Conservation (phyloP, 2,113 vertebrate genomes). For the Centropus bengalensis region DNA sequence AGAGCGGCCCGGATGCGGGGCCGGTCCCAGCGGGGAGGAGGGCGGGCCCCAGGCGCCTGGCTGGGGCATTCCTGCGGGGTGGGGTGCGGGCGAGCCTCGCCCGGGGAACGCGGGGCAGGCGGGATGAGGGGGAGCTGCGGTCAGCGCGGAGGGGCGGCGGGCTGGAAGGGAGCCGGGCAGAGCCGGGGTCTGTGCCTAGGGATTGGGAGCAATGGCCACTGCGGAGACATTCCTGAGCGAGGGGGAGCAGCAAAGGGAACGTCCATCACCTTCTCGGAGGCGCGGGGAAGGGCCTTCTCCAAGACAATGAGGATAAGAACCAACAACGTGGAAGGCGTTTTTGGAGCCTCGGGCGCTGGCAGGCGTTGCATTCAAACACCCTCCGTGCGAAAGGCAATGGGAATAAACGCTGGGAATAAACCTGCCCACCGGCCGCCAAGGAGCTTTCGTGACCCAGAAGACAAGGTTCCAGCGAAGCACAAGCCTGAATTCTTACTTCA, state of each 20-base stretch:
- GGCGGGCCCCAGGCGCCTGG: no score
- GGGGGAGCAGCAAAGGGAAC: neutral
- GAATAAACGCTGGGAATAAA: neutral
- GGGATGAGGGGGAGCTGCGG: fast-evolving
- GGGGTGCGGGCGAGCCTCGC: no score
- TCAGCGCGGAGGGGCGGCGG: fast-evolving
- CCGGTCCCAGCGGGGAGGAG: no score
- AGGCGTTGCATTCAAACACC: neutral
- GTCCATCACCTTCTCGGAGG: neutral
- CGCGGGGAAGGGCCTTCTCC: neutral
- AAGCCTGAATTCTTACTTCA: neutral
- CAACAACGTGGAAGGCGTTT: neutral
- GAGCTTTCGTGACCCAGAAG: neutral
- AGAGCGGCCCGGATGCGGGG: no score
- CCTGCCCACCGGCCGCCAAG: fast-evolving
- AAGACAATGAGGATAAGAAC: neutral
- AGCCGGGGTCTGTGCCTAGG: fast-evolving
- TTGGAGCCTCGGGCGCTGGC: neutral
- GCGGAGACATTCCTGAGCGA: neutral
- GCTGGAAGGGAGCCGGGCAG: neutral
- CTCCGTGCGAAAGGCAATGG: neutral
- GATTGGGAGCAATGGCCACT: fast-evolving
- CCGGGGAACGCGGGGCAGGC: no score
- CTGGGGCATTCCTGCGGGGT: no score
- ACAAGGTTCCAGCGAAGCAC: neutral